phyloP scores from a whole-genome alignment of 1,140 invertebrate species.

The Drosophila nikananu region DNA sequence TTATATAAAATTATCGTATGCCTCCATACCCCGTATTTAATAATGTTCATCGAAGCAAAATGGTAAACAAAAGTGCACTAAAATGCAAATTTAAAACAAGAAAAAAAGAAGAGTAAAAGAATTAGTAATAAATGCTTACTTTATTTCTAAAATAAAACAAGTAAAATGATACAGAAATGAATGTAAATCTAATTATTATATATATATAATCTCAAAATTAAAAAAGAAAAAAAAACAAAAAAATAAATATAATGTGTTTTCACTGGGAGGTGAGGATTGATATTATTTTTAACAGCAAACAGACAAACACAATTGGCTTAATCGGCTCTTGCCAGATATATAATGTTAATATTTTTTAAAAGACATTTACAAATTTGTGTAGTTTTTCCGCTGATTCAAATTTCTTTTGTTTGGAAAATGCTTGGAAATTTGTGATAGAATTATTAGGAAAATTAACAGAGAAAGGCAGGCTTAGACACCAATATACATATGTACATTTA shows the following conservation, averaged over 20 bases:
- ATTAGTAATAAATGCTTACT: conserved; percentile 84
- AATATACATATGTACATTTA: too few relatives aligned
- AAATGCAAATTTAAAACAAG: conserved; percentile 70
- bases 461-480: too few relatives aligned
- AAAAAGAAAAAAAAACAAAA: conserved; percentile 51
- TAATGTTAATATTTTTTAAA: too few relatives aligned
- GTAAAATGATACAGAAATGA: conserved; percentile 81
- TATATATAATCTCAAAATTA: conserved; percentile 82
- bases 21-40: conserved; percentile 59
- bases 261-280: not conserved
- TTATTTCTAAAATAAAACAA: conserved; percentile 84
- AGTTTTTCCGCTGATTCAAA: too few relatives aligned
- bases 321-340: too few relatives aligned
- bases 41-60: conserved; percentile 75
- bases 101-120: conserved; percentile 43
- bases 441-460: too few relatives aligned
- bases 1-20: conserved; percentile 73
- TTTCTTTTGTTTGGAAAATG: too few relatives aligned
- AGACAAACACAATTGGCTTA: too few relatives aligned
- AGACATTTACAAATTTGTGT: too few relatives aligned
- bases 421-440: too few relatives aligned
- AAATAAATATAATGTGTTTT: conserved; percentile 26
- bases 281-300: not conserved
- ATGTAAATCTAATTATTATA: conserved; percentile 83
- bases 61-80: conserved; percentile 59